Percentiles rank a stretch among this genome's conserved stretches.
These are phyloP conservation scores for Notodonta dromedarius DNA, from an alignment of 2,888 invertebrate species.

Conservation along the genomic window DNA sequence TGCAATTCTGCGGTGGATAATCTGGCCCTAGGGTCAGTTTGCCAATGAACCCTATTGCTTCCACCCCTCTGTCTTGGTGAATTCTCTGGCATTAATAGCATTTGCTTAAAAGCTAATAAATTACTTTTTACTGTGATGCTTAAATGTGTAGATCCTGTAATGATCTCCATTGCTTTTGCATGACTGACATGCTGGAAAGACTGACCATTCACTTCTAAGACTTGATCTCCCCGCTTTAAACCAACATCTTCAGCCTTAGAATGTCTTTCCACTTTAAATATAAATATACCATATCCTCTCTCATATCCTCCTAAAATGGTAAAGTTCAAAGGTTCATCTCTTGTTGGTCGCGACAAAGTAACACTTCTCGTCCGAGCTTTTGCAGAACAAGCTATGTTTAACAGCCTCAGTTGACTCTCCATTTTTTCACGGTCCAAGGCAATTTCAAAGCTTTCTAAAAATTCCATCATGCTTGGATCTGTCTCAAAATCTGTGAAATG, in stretches of 20 bases:
- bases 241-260: conserved; percentile 98
- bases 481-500: conserved; percentile 99
- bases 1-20: conserved; percentile 90
- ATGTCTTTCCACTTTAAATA: conserved; percentile 96
- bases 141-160: conserved; percentile 97
- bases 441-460: conserved; percentile 95
- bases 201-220: conserved; percentile 98
- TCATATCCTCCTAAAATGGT: conserved; percentile 97
- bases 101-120: conserved; percentile 92
- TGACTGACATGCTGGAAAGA: conserved; percentile 97
- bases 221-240: conserved; percentile 98
- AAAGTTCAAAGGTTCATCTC: conserved; percentile 97
- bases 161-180: conserved; percentile 95
- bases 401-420: conserved; percentile 91
- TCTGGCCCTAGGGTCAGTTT: conserved; percentile 88
- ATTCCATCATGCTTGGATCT: conserved; percentile 98
- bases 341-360: conserved; percentile 94
- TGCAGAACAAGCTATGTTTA: conserved; percentile 98
- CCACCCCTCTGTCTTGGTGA: conserved; percentile 89
- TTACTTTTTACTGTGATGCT: conserved; percentile 99
- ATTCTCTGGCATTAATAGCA: conserved; percentile 89
- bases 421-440: conserved; percentile 93
- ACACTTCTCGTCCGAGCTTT: conserved; percentile 97
- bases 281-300: conserved; percentile 96
- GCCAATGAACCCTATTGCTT: conserved; percentile 87